Evolutionary conservation across 2,888 invertebrate species (phyloP).

Genomic region (Agonopterix heracliana): DNA sequence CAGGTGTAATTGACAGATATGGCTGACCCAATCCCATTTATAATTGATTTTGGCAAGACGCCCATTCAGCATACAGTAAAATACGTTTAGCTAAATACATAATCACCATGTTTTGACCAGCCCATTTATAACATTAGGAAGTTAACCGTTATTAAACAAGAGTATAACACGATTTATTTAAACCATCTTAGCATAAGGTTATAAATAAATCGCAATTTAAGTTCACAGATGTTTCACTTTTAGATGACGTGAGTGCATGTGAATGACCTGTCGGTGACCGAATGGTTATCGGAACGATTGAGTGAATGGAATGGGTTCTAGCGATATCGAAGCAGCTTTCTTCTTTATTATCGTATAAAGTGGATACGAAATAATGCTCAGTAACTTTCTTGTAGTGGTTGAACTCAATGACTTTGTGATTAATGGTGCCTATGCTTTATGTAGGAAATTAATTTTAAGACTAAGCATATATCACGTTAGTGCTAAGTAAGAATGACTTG

Average conservation of each 20-base stretch:
- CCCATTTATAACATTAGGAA: too few species aligned
- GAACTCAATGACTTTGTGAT: slow-evolving; percentile 4
- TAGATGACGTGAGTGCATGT: slow-evolving; percentile 26
- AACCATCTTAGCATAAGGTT: background rate
- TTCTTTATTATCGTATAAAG: slow-evolving; percentile 4
- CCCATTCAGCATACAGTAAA: too few species aligned
- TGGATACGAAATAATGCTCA: slow-evolving; percentile 1
- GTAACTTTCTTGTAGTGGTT: slow-evolving; percentile 7
- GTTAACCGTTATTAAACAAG: too few species aligned
- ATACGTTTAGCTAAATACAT: too few species aligned
- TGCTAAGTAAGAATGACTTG: too few species aligned
- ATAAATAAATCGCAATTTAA: slow-evolving; percentile 10
- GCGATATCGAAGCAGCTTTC: slow-evolving; percentile 5
- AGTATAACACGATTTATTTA: too few species aligned
- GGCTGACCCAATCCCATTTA: too few species aligned
- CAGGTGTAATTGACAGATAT: too few species aligned
- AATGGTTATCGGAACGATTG: slow-evolving; percentile 1
- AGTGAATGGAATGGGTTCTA: background rate
- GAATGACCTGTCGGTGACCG: slow-evolving; percentile 35
- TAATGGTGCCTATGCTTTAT: background rate
- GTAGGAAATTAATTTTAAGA: too few species aligned
- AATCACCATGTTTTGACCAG: too few species aligned
- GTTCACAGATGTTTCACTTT: slow-evolving; percentile 27
- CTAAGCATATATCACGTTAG: too few species aligned
- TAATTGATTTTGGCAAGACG: too few species aligned